These are phyloP conservation scores for Netelia inedita DNA, from an alignment of 2,888 invertebrate genomes.

Conservation along the genomic window DNA sequence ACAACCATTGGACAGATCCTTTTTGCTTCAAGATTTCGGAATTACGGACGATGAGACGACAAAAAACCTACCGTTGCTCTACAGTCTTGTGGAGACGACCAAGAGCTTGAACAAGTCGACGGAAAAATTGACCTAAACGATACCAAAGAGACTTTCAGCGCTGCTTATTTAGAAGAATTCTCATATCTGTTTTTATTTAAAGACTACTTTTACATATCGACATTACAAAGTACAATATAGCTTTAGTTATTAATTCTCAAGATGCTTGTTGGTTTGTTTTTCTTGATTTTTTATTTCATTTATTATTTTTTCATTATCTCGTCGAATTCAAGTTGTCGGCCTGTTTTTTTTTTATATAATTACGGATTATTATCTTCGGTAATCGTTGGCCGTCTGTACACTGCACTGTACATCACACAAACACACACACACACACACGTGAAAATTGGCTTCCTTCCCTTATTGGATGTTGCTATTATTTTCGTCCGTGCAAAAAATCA, in stretches of 20 bases:
- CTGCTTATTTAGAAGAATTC: slow-evolving; percentile 74
- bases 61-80: slow-evolving; percentile 86
- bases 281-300: slow-evolving; percentile 15
- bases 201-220: slow-evolving; percentile 79
- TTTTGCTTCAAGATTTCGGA: slow-evolving; percentile 84
- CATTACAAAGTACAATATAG: slow-evolving; percentile 82
- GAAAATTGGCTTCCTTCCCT: not conserved
- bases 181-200: slow-evolving; percentile 77
- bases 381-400: slow-evolving; percentile 65
- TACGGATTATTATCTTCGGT: slow-evolving; percentile 51
- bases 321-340: slow-evolving; percentile 43
- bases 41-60: slow-evolving; percentile 87
- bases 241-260: slow-evolving; percentile 72
- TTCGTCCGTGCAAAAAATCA: slow-evolving; percentile 26
- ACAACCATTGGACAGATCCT: slow-evolving; percentile 79
- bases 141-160: slow-evolving; percentile 47
- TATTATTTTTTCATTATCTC: not conserved
- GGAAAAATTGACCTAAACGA: slow-evolving; percentile 44
- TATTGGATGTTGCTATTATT: slow-evolving; percentile 22
- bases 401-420: slow-evolving; percentile 51
- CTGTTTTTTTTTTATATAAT: slow-evolving; percentile 40
- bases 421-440: not conserved
- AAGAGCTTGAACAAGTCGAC: slow-evolving; percentile 78
- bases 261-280: slow-evolving; percentile 60
- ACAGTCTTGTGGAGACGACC: slow-evolving; percentile 87